phyloP scores from a whole-genome alignment of 2,113 vertebrate species.

The Tragelaphus strepsiceros region DNA sequence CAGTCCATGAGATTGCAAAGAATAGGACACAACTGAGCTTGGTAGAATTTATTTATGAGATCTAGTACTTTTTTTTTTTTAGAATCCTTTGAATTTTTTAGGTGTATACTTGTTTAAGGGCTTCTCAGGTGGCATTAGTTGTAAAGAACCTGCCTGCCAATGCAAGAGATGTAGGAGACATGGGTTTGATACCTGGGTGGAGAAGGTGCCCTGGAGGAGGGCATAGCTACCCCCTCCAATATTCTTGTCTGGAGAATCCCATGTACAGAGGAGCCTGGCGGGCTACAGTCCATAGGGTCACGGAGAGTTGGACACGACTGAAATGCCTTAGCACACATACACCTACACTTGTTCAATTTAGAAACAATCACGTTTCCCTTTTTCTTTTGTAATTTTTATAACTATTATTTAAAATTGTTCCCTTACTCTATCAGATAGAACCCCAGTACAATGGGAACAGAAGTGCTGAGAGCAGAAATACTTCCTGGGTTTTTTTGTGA shows the following conservation, averaged over 20 bases:
- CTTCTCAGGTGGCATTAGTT: background rate
- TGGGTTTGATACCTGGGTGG: background rate
- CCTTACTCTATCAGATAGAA: background rate
- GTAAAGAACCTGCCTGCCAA: background rate
- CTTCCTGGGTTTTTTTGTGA: background rate
- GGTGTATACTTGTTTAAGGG: background rate
- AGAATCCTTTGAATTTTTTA: background rate
- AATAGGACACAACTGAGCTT: background rate
- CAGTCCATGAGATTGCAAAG: background rate
- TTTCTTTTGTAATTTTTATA: background rate
- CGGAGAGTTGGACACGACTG: background rate
- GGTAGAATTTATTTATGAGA: background rate
- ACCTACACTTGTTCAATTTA: background rate
- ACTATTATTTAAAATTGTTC: background rate
- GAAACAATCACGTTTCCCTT: background rate
- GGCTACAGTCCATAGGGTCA: background rate
- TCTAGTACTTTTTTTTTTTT: background rate
- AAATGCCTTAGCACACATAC: background rate
- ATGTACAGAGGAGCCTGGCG: background rate
- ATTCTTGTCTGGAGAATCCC: background rate
- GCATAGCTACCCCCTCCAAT: background rate
- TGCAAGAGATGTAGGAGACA: background rate
- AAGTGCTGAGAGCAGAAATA: background rate
- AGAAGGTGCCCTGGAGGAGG: background rate
- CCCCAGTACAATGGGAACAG: background rate